Evolutionary conservation across 2,888 invertebrate species (phyloP).

Genomic region (Apamea epomidion): DNA sequence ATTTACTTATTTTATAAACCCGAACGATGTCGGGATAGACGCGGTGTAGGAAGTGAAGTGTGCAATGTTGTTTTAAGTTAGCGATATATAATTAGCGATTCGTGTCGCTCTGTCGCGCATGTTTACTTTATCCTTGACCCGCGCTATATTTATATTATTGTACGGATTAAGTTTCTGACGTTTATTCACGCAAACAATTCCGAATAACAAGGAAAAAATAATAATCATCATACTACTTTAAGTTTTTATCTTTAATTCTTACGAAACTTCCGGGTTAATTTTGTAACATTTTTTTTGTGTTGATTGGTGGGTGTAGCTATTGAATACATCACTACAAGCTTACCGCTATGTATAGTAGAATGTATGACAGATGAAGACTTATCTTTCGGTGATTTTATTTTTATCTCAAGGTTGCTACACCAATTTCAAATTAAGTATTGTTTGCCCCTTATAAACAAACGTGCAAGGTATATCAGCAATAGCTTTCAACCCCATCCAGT

Average conservation of each 20-base stretch:
- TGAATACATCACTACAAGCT: neutral
- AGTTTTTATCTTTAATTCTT: constrained; percentile 1
- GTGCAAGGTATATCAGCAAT: neutral
- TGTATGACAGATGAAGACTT: neutral
- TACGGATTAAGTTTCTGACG: constrained; percentile 10
- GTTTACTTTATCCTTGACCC: constrained; percentile 30
- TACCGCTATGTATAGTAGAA: neutral
- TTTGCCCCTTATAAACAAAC: neutral
- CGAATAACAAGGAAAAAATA: constrained; percentile 19
- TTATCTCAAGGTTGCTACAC: no score
- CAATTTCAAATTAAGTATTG: neutral
- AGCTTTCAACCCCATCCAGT: constrained; percentile 2
- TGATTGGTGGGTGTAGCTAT: neutral
- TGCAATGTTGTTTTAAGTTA: neutral
- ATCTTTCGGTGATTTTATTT: neutral
- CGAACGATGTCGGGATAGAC: neutral
- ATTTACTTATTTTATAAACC: no score
- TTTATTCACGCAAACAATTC: neutral
- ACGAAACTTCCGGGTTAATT: neutral
- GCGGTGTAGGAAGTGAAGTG: neutral
- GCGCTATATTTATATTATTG: constrained; percentile 30
- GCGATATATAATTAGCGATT: neutral
- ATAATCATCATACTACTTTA: neutral
- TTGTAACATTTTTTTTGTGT: neutral
- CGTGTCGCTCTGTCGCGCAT: constrained; percentile 2